Evolutionary conservation across 2,113 vertebrate genomes (phyloP).

Genomic region (Sebastes fasciatus): DNA sequence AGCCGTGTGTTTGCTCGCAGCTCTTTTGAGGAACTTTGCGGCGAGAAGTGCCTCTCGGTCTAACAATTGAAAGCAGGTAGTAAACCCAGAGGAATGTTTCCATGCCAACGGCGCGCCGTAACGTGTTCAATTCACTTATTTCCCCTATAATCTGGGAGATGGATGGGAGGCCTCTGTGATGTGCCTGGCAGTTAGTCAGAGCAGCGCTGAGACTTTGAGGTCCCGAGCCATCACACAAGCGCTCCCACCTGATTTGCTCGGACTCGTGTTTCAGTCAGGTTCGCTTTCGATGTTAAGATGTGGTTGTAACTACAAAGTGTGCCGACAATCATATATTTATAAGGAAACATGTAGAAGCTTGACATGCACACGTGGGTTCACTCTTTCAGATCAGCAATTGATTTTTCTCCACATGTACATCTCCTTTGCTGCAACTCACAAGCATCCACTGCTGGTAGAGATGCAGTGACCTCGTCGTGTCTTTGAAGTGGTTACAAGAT

Average conservation of each 20-base stretch:
- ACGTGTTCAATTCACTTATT: constrained; percentile 71
- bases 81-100: constrained; percentile 76
- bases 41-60: constrained; percentile 58
- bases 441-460: not conserved
- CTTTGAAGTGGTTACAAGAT: not conserved
- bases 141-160: constrained; percentile 64
- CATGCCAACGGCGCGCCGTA: constrained; percentile 77
- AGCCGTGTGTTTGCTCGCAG: constrained; percentile 49
- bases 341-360: not conserved
- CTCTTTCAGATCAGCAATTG: constrained; percentile 12
- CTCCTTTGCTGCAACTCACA: not conserved
- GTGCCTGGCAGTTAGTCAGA: constrained; percentile 44
- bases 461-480: not conserved
- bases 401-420: constrained; percentile 15
- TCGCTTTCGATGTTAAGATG: constrained; percentile 8
- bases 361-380: constrained; percentile 21
- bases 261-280: constrained; percentile 28
- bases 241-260: constrained; percentile 4
- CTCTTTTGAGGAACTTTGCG: constrained; percentile 55
- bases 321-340: constrained; percentile 17
- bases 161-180: constrained; percentile 49
- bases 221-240: constrained; percentile 35
- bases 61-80: constrained; percentile 70
- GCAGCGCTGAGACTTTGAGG: constrained; percentile 7
- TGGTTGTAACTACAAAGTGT: not conserved